phyloP scores from a whole-genome alignment of 2,797 vertebrate species.

The Crax fasciolata region DNA sequence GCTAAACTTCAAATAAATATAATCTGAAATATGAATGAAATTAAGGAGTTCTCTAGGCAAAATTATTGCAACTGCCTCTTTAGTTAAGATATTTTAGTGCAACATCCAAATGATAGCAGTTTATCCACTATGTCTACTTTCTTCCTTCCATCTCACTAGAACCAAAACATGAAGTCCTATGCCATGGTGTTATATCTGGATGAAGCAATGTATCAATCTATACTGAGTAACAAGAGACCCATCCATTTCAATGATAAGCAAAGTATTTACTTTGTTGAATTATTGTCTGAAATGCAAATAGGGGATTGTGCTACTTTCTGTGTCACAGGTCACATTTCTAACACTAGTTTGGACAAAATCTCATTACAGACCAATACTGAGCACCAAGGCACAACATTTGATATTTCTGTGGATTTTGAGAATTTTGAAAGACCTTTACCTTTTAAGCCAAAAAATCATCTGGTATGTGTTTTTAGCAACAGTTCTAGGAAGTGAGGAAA shows the following conservation, averaged over 20 bases:
- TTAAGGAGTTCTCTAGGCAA: not conserved
- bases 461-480: not conserved
- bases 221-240: not conserved
- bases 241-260: not conserved
- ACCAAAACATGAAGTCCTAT: not conserved
- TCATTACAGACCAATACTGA: not conserved
- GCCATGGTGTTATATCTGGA: not conserved
- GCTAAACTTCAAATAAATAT: not conserved
- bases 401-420: not conserved
- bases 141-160: not conserved
- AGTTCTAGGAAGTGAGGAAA: not conserved
- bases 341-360: not conserved
- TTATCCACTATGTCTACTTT: rapidly evolving
- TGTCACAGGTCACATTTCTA: not conserved
- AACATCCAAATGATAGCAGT: not conserved
- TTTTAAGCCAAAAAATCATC: not conserved
- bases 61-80: not conserved
- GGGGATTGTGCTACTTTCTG: not conserved
- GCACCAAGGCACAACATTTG: not conserved
- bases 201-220: not conserved
- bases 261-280: not conserved
- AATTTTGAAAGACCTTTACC: not conserved
- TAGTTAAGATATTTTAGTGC: not conserved
- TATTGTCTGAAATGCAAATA: not conserved
- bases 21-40: not conserved